Evolutionary conservation across 2,113 vertebrate species (phyloP).

Genomic region (Larimichthys crocea): DNA sequence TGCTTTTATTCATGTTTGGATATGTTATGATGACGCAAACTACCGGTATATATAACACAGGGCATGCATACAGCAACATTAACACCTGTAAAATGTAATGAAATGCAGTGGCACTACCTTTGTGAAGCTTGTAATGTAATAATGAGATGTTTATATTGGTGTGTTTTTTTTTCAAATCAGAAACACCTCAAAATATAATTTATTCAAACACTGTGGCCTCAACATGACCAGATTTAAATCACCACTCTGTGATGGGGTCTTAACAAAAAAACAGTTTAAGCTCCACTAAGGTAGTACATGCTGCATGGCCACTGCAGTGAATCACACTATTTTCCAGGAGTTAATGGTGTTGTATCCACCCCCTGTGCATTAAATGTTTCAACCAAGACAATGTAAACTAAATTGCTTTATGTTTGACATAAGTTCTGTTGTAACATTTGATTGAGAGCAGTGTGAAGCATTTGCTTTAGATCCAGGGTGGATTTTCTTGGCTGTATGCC

Average conservation of each 20-base stretch:
- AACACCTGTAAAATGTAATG: slow-evolving; percentile 43
- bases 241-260: background rate
- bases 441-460: slow-evolving; percentile 29
- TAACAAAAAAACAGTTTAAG: slow-evolving; percentile 19
- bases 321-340: slow-evolving; percentile 44
- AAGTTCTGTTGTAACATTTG: slow-evolving; percentile 45
- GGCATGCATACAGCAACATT: slow-evolving; percentile 38
- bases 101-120: slow-evolving; percentile 21
- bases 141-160: slow-evolving; percentile 7
- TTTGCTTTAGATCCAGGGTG: slow-evolving; percentile 58
- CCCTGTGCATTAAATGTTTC: slow-evolving; percentile 44
- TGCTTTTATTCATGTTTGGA: slow-evolving; percentile 67
- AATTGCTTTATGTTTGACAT: slow-evolving; percentile 52
- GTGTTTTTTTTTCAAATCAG: background rate
- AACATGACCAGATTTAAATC: slow-evolving; percentile 17
- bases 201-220: slow-evolving; percentile 1
- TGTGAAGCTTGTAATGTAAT: slow-evolving; percentile 7
- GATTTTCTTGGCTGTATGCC: slow-evolving; percentile 59
- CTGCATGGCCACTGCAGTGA: slow-evolving; percentile 21
- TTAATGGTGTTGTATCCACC: slow-evolving; percentile 19
- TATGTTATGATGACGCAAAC: slow-evolving; percentile 54
- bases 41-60: slow-evolving; percentile 44
- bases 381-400: slow-evolving; percentile 40
- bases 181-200: background rate
- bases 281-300: slow-evolving; percentile 17